phyloP scores from a whole-genome alignment of 30 jellyfish, hydroid and myxozoan genomes.

The Chrysaora quinquecirrha region DNA sequence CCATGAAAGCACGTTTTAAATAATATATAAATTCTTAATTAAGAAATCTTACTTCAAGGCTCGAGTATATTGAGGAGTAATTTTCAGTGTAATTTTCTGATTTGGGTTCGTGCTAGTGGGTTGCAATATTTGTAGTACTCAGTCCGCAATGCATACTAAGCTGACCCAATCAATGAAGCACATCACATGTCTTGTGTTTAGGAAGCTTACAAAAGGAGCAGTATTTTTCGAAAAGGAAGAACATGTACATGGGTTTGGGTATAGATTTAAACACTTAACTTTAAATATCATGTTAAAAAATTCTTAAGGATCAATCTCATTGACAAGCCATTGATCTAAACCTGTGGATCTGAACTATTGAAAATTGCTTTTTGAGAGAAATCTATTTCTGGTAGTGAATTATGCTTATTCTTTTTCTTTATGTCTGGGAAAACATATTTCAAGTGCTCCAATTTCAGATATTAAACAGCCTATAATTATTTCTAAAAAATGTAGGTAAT shows the following conservation, averaged over 20 bases:
- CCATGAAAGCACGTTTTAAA: too few relatives aligned
- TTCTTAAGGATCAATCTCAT: conserved; percentile 19
- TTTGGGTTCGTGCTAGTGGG: conserved; percentile 23
- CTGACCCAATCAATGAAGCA: conserved; percentile 19
- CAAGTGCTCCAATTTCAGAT: conserved; percentile 16
- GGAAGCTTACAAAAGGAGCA: conserved; percentile 20
- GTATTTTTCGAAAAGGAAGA: conserved; percentile 10
- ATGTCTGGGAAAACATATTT: conserved; percentile 9
- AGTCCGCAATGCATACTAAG: conserved; percentile 17
- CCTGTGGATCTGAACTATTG: conserved; percentile 23
- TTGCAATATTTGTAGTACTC: conserved; percentile 19
- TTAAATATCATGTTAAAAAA: conserved; percentile 10
- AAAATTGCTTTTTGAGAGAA: conserved; percentile 17
- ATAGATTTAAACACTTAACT: not conserved
- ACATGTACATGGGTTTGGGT: conserved; percentile 4
- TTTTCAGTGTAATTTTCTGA: conserved; percentile 17
- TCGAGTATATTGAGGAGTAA: conserved; percentile 20
- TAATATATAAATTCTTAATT: too few relatives aligned
- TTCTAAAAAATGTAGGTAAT: conserved; percentile 6
- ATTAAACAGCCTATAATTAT: conserved; percentile 12
- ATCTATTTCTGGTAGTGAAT: conserved; percentile 19
- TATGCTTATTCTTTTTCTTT: conserved; percentile 13
- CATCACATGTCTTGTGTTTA: conserved; percentile 20
- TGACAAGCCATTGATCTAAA: conserved; percentile 12
- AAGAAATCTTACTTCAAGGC: too few relatives aligned